Evolutionary conservation across 2,888 invertebrate species (phyloP), one percentile per base, ranked within the genome.

Genomic region (Malthinus flaveolus): DNA sequence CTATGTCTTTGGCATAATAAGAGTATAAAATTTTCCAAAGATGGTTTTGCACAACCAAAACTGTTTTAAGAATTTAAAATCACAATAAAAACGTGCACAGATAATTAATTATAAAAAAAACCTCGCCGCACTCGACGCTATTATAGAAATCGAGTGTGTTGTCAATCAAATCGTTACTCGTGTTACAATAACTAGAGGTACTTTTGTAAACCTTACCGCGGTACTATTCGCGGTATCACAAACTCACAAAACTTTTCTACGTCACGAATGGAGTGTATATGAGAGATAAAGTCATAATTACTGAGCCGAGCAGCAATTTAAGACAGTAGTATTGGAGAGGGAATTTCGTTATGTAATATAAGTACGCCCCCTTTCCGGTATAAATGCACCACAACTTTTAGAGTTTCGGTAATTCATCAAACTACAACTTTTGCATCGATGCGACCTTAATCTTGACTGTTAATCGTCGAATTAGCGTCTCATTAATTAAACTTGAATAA

Each of bases 221-320:
- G 37, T 49, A 45, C 52, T 42, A 42, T 33, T 58, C 52, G 44
- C 53, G 49, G 52, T 49, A 44, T 45, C 52, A 36, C 52, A 34
- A 42, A 37, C 12, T 32, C n/a, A 15, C 23, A 23, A 23, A n/a
- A 23, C 23, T 23, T 23, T 23, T 48, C 47, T 42, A 56, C 56
- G 59, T 56, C 62, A 59, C 47, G 45, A 46, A 51, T 51, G 51
- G 47, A 59, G 52, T 51, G 53, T 52, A 56, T 49, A 62, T 58
- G 56, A 52, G 50, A 62, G 62, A 64, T 62, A 64, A 64, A 59
- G 60, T 60, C 54, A 61, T 63, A 62, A 64, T 64, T 62, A 58
- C 53, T 59, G 60, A 56, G 54, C 56, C 60, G 59, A 60, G 50
- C 53, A 55, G 58, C 64, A 62, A 64, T 62, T 64, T 64, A 62